Evolutionary conservation across 2,888 invertebrate species (phyloP).

Genomic region (Trachelus iudaicus): DNA sequence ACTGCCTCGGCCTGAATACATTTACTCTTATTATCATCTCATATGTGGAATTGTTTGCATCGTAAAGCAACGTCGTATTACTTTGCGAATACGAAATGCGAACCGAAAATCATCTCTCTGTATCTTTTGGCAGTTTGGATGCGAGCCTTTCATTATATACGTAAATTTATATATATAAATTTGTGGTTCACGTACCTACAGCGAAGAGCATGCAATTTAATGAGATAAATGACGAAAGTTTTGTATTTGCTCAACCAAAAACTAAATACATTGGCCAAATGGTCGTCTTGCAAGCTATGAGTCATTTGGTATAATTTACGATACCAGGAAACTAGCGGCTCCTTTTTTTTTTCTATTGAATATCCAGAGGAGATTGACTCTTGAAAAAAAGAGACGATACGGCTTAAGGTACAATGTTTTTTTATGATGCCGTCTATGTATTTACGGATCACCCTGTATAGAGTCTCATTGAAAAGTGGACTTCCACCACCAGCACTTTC

Average conservation of each 20-base stretch:
- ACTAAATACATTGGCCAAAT: neutral
- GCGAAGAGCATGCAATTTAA: neutral
- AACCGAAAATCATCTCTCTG: neutral
- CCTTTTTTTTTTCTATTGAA: neutral
- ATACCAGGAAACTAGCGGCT: neutral
- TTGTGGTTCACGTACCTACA: neutral
- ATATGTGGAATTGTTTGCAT: conserved; percentile 22
- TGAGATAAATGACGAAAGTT: neutral
- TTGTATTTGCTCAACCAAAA: neutral
- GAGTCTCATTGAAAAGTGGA: neutral
- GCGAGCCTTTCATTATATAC: neutral
- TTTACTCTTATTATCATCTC: conserved; percentile 30
- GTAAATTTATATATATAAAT: too few species aligned
- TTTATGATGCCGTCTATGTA: neutral
- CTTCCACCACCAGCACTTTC: too few species aligned
- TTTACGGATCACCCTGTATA: neutral
- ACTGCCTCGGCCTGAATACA: conserved; percentile 23
- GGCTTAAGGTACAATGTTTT: neutral
- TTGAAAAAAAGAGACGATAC: neutral
- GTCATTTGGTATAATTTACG: neutral
- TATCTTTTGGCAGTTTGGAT: neutral
- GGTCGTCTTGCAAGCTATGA: neutral
- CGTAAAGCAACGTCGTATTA: conserved; percentile 28
- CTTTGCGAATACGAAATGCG: conserved; percentile 6
- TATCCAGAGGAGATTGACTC: neutral